A percentile compares a stretch with the other conserved stretches of the same genome.
These are phyloP conservation scores for Setophaga kirtlandii DNA, from an alignment of 2,113 vertebrate genomes.

Conservation along the genomic window DNA sequence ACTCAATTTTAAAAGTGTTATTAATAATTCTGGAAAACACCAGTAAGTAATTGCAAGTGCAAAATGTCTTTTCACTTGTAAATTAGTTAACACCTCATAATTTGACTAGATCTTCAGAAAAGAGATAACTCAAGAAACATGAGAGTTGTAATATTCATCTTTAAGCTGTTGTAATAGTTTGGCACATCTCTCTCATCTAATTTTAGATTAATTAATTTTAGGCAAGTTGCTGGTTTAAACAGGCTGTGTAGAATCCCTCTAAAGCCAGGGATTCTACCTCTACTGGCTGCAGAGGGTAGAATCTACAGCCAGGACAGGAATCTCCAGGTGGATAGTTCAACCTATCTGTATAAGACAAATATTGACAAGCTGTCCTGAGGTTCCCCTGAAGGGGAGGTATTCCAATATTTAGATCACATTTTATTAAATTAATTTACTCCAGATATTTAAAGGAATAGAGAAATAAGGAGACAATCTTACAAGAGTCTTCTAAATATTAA, in stretches of 20 bases:
- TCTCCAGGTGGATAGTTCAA: background rate
- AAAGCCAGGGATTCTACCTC: background rate
- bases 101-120: background rate
- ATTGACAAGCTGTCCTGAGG: background rate
- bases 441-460: background rate
- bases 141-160: background rate
- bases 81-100: background rate
- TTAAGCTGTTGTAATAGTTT: background rate
- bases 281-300: too few species aligned
- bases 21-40: background rate
- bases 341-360: background rate
- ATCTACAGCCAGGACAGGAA: too few species aligned
- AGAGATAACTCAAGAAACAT: background rate
- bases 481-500: background rate
- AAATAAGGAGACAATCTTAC: background rate
- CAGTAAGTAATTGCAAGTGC: background rate
- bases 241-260: background rate
- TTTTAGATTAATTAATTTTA: background rate
- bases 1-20: background rate
- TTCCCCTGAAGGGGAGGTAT: background rate
- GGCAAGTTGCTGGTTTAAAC: background rate
- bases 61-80: constrained; percentile 7
- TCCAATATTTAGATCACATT: background rate
- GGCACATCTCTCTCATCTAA: background rate
- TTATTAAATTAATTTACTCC: background rate